Evolutionary conservation across 35 echinoderm and acorn worm species (phyloP), one percentile per base, ranked within the genome.

Genomic region (Apostichopus californicus): DNA sequence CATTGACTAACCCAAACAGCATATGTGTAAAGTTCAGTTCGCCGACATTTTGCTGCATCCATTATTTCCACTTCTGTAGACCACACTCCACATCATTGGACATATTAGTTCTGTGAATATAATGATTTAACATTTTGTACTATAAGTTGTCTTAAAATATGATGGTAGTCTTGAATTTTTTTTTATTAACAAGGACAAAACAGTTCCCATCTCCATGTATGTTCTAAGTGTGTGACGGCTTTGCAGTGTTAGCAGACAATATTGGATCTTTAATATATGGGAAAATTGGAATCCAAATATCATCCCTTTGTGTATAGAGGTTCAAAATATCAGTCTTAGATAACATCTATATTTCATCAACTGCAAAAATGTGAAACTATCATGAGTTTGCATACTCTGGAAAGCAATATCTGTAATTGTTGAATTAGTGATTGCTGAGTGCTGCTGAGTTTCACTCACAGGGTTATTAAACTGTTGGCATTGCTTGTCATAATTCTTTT

Each of bases 41-140:
- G 61, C 61, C 8, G 61, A 65, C 8, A 65, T 65, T 65, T 65
- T 65, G 61, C 61, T 65, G 61, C 14, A 65, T 8, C 61, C 61
- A 65, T 65, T 65, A 65, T 15, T 65, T 65, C 61, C 61, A 28
- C 26, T 28, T 28, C 26, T 28, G 26, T 28, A 28, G 26, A 28
- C 26, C 26, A 28, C 26, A 28, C 61, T 10, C 61, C 14, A 8
- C 61, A 65, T 65, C 61, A 10, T 8, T 65, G 61, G 61, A 65
- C 61, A 65, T 79, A 52, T 79, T 79, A 79, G 34, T 79, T 79
- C 8, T 79, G 78, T 25, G 34, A 79, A 79, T 79, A 52, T 79
- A 79, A 8, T 22, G 9, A 25, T 79, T 79, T 9, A 52, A 79
- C 20, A 79, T 79, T 79, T 25, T 22, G 78, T 25, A 79, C 20